Evolutionary conservation across 2,113 vertebrate genomes (phyloP).

Genomic region (Sapajus apella): DNA sequence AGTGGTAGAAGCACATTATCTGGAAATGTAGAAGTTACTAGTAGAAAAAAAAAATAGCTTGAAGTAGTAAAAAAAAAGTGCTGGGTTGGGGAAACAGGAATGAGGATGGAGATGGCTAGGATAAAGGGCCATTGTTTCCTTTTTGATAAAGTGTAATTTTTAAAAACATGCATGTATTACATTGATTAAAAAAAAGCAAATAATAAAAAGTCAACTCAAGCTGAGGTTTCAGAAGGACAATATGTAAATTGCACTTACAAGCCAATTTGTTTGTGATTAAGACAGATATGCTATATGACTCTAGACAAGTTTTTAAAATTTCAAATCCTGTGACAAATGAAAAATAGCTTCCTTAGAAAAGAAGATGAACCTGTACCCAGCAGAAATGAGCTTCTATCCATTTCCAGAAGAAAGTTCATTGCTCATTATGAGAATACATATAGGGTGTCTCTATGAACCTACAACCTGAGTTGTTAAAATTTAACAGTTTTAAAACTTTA

Average conservation of each 20-base stretch:
- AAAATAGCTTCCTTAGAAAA: conserved; percentile 68
- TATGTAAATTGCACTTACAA: conserved; percentile 36
- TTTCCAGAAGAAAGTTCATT: conserved; percentile 69
- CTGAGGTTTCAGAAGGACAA: conserved; percentile 29
- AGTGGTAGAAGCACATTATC: conserved; percentile 50
- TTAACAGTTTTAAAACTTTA: conserved; percentile 76
- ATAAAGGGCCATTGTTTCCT: neutral
- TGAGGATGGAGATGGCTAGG: neutral
- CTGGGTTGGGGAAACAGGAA: neutral
- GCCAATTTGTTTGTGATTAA: conserved; percentile 66
- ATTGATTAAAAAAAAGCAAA: conserved; percentile 53
- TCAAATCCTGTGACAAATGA: conserved; percentile 68
- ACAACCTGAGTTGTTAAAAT: conserved; percentile 60
- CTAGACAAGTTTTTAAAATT: conserved; percentile 3
- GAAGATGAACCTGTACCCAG: conserved; percentile 26
- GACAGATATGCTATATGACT: conserved; percentile 38
- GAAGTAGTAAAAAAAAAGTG: conserved; percentile 18
- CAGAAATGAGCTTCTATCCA: conserved; percentile 46
- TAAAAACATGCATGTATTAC: neutral
- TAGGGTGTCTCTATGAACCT: conserved; percentile 55
- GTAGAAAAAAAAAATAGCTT: neutral
- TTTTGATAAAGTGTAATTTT: conserved; percentile 44
- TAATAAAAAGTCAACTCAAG: conserved; percentile 41
- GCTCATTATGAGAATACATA: conserved; percentile 62
- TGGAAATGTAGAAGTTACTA: neutral